phyloP scores from a whole-genome alignment of 2,113 vertebrate species.

The Todiramphus saurophagus region DNA sequence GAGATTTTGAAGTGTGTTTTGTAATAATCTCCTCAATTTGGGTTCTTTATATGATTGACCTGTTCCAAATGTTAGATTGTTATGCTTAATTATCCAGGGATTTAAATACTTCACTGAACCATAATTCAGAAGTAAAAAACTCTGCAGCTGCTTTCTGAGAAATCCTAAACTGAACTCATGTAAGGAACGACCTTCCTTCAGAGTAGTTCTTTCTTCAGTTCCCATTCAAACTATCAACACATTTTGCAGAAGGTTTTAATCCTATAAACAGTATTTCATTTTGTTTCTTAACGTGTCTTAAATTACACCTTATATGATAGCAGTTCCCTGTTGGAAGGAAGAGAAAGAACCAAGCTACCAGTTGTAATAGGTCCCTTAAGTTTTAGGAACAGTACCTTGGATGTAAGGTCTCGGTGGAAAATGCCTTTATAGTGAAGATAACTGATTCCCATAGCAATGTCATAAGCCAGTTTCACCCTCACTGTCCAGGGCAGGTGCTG shows the following conservation, averaged over 20 bases:
- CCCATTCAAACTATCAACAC: background rate
- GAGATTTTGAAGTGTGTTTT: background rate
- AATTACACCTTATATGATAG: background rate
- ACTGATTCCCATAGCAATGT: constrained; percentile 88
- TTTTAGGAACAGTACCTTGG: constrained; percentile 82
- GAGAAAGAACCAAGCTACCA: background rate
- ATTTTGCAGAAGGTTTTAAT: background rate
- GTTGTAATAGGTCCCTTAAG: background rate
- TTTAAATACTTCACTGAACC: constrained; percentile 15
- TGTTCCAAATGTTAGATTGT: constrained; percentile 9
- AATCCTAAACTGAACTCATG: constrained; percentile 20
- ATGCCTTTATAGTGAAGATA: constrained; percentile 97
- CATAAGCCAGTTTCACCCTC: constrained; percentile 88
- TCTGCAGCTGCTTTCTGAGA: constrained; percentile 5
- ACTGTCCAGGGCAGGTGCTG: constrained; percentile 89
- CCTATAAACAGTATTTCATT: background rate
- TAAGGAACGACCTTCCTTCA: background rate
- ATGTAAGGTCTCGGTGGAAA: constrained; percentile 98
- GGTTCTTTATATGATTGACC: background rate
- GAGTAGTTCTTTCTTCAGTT: background rate
- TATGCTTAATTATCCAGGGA: background rate
- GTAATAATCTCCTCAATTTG: background rate
- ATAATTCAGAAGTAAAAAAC: background rate
- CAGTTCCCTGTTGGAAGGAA: background rate
- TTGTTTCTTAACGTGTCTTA: background rate